Evolutionary conservation across 2,113 vertebrate species (phyloP).

Genomic region (Rhynchopsitta pachyrhyncha): DNA sequence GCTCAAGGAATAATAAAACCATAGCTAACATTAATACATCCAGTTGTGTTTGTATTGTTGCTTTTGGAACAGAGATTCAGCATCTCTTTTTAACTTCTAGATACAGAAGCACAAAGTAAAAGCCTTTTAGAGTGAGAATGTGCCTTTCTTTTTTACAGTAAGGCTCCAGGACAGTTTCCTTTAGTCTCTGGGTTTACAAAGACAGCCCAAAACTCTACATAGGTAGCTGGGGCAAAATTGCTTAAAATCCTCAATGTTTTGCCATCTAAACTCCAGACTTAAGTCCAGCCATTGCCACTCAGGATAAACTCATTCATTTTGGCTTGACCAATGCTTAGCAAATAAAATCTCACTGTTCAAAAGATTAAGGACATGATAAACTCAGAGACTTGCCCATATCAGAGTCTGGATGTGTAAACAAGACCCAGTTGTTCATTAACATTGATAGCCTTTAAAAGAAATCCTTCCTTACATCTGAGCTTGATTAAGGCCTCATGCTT

Average conservation of each 20-base stretch:
- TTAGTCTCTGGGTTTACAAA: neutral
- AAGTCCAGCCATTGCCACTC: neutral
- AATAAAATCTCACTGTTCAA: constrained; percentile 10
- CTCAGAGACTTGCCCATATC: neutral
- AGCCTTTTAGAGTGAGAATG: neutral
- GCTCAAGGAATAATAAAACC: neutral
- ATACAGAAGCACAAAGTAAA: neutral
- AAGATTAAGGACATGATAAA: constrained; percentile 23
- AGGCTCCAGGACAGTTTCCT: neutral
- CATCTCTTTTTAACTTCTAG: neutral
- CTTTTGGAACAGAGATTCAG: neutral
- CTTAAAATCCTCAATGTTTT: neutral
- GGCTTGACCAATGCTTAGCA: constrained; percentile 9
- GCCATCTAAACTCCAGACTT: neutral
- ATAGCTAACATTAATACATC: neutral
- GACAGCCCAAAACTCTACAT: neutral
- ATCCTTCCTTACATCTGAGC: neutral
- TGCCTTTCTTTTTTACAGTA: neutral
- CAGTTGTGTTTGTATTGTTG: neutral
- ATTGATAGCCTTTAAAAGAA: neutral
- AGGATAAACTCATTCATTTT: neutral
- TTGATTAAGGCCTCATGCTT: neutral
- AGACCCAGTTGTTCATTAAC: constrained; percentile 15
- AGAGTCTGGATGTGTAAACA: constrained; percentile 8
- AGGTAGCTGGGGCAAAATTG: neutral